phyloP scores from a whole-genome alignment of 2,888 invertebrate genomes.

The Pachydiplax longipennis region DNA sequence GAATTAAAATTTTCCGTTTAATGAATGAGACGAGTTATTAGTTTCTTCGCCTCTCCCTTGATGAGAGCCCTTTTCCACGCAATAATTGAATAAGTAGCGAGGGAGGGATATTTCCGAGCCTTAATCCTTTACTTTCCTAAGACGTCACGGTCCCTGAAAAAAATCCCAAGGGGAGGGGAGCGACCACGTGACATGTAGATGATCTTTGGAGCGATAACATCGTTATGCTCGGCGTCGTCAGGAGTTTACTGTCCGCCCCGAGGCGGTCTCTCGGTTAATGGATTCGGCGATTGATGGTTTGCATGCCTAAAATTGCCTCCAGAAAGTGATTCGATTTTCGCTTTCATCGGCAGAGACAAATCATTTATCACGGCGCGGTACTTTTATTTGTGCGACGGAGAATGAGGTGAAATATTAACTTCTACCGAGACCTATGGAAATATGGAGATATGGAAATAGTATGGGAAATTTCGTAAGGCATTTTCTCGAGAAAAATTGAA shows the following conservation, averaged over 20 bases:
- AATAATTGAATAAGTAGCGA: slow-evolving; percentile 18
- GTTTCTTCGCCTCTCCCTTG: background rate
- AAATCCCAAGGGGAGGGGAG: too few species aligned
- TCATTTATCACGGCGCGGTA: background rate
- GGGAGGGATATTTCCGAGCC: background rate
- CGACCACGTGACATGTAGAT: background rate
- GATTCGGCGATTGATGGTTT: background rate
- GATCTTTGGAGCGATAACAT: slow-evolving; percentile 12
- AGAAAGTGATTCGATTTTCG: background rate
- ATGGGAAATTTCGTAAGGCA: too few species aligned
- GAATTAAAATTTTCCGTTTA: background rate
- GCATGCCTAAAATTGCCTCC: background rate
- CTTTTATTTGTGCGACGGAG: background rate
- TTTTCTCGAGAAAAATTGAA: too few species aligned
- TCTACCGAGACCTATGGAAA: too few species aligned
- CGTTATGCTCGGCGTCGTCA: background rate
- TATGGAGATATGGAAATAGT: too few species aligned
- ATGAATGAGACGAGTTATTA: slow-evolving; percentile 20
- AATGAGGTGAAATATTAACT: too few species aligned
- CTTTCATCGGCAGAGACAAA: too few species aligned
- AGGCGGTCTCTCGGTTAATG: background rate
- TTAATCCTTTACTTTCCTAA: background rate
- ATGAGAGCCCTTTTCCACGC: background rate
- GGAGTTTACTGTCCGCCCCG: background rate
- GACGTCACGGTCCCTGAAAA: background rate